Conservation (phyloP, 2,797 vertebrate genomes). For the Intellagama lesueurii region DNA sequence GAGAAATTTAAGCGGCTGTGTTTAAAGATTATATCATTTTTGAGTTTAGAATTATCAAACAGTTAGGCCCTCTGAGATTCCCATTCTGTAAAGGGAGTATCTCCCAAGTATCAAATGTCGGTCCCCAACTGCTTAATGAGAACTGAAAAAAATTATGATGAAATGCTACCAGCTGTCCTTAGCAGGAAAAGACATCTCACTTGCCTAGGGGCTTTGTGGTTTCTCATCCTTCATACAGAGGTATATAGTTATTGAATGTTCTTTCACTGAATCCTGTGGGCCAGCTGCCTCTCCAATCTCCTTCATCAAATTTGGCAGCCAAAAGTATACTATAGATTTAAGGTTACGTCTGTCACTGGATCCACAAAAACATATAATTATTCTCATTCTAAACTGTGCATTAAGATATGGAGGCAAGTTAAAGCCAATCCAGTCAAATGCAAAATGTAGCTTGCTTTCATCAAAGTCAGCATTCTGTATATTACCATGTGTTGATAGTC, state of each 20-base stretch:
- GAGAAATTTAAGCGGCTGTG: slow-evolving; percentile 14
- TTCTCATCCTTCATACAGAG: neutral
- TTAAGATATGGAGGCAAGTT: slow-evolving; percentile 33
- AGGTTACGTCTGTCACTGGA: slow-evolving; percentile 8
- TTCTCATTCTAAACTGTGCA: slow-evolving; percentile 20
- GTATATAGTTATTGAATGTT: neutral
- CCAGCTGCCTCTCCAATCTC: neutral
- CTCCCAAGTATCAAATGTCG: slow-evolving; percentile 16
- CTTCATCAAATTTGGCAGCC: neutral
- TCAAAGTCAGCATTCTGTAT: neutral
- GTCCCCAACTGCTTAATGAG: slow-evolving; percentile 23
- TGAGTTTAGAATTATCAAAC: neutral
- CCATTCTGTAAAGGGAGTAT: neutral
- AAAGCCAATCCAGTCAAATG: slow-evolving; percentile 24
- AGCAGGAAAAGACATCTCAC: slow-evolving; percentile 1
- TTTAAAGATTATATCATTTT: slow-evolving; percentile 17
- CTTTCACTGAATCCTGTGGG: slow-evolving; percentile 15
- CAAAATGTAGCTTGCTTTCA: neutral
- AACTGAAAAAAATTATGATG: slow-evolving; percentile 4
- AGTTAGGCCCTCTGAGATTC: slow-evolving; percentile 6
- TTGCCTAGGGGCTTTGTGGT: neutral
- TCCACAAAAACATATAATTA: slow-evolving; percentile 10
- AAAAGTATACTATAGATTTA: rapidly evolving
- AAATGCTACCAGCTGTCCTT: slow-evolving; percentile 28
- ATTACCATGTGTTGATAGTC: too few relatives aligned